These are phyloP conservation scores for Centrocercus urophasianus DNA, from an alignment of 2,113 vertebrate species.

Conservation along the genomic window DNA sequence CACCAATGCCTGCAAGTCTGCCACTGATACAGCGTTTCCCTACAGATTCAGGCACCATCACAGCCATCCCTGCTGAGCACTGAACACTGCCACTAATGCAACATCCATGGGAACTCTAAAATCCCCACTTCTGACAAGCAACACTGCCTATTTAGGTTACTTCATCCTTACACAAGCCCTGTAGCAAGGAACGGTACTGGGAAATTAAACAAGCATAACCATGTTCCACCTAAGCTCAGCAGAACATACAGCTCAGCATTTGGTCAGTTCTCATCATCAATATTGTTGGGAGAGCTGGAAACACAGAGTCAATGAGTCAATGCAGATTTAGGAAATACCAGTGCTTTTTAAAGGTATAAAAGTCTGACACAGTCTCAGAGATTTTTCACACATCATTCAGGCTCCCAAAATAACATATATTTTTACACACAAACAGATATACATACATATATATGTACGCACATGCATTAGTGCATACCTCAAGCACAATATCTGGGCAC, in stretches of 20 bases:
- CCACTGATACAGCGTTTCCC: background rate
- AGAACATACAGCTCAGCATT: background rate
- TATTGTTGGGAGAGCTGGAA: background rate
- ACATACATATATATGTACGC: background rate
- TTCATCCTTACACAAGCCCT: background rate
- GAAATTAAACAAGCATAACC: background rate
- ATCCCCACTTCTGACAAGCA: background rate
- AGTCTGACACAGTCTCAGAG: background rate
- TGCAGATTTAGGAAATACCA: background rate
- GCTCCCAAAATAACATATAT: background rate
- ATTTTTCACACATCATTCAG: background rate
- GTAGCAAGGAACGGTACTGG: background rate
- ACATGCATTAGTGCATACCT: too few species aligned
- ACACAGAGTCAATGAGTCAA: background rate
- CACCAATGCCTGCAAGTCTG: background rate
- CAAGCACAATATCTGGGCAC: background rate
- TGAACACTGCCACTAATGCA: background rate
- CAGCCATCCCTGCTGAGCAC: background rate
- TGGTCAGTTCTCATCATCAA: background rate
- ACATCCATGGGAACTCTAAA: background rate
- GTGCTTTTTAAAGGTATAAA: background rate
- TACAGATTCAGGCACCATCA: background rate
- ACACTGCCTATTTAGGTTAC: rapidly evolving
- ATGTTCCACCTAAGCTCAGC: background rate
- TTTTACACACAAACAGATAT: background rate